Conservation (phyloP, 2,888 invertebrate genomes). For the Rotaria socialis region DNA sequence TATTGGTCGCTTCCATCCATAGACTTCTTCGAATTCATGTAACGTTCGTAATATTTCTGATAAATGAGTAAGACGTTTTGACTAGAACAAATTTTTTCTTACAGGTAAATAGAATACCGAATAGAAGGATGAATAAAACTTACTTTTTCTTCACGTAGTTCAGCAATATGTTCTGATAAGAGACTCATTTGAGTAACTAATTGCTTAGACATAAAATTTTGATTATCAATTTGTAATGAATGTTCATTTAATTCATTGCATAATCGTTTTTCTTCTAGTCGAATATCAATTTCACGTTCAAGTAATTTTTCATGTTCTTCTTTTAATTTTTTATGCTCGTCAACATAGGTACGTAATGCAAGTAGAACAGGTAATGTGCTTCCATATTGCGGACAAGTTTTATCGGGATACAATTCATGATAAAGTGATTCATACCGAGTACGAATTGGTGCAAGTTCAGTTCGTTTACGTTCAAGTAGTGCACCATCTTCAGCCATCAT, state of each 20-base stretch:
- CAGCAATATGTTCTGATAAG: not conserved
- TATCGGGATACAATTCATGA: conserved; percentile 13
- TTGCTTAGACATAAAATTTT: not conserved
- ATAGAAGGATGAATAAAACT: not conserved
- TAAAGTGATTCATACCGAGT: not conserved
- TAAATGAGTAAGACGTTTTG: conserved; percentile 1
- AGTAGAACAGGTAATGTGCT: not conserved
- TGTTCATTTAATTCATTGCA: conserved; percentile 18
- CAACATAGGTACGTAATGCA: not conserved
- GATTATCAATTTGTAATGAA: not conserved
- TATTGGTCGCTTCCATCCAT: not conserved
- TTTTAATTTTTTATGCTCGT: conserved; percentile 8
- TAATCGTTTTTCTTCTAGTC: conserved; percentile 9
- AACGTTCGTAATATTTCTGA: not conserved
- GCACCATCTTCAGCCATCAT: conserved; percentile 6
- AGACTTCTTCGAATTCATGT: conserved; percentile 2
- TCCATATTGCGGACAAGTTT: not conserved
- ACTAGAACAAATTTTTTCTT: not conserved
- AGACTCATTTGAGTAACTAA: conserved; percentile 7
- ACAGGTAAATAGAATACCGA: not conserved
- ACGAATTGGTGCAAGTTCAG: not conserved
- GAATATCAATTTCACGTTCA: not conserved
- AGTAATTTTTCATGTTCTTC: conserved; percentile 6
- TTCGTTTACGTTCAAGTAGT: not conserved
- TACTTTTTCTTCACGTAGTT: conserved; percentile 11